Percentiles rank a stretch among this genome's conserved stretches.
Conservation (phyloP, 2,888 invertebrate species). For the Rhogogaster chlorosoma region DNA sequence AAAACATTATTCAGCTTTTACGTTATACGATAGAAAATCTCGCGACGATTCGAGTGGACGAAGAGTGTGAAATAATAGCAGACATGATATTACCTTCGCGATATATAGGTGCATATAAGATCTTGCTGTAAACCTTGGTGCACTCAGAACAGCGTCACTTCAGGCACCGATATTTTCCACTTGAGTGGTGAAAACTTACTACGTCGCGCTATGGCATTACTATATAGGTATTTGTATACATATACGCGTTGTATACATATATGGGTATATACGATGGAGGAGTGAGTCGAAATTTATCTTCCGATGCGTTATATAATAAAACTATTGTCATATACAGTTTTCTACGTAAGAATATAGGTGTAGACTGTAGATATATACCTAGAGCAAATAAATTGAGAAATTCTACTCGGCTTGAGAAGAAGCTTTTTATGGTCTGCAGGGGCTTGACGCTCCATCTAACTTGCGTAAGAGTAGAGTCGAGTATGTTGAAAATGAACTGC, state of each 20-base stretch:
- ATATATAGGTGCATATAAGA: neutral
- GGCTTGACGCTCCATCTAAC: constrained; percentile 4
- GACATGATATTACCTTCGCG: constrained; percentile 19
- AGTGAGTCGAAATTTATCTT: constrained; percentile 8
- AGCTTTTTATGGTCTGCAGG: constrained; percentile 16
- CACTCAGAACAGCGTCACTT: constrained; percentile 62
- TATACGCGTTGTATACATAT: neutral
- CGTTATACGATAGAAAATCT: neutral
- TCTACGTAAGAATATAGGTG: neutral
- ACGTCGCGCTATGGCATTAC: constrained; percentile 38
- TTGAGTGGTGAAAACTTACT: constrained; percentile 65
- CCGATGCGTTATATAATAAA: constrained; percentile 10
- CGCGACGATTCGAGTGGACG: constrained; percentile 31
- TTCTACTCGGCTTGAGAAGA: neutral
- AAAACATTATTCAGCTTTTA: constrained; percentile 9
- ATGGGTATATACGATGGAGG: neutral
- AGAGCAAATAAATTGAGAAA: constrained; percentile 6
- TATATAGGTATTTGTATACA: neutral
- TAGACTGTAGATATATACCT: neutral
- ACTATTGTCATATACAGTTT: constrained; percentile 22
- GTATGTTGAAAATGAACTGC: constrained; percentile 25
- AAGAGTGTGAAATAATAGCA: constrained; percentile 30
- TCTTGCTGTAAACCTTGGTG: constrained; percentile 18
- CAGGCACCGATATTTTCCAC: constrained; percentile 68
- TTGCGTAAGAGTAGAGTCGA: constrained; percentile 3